Conservation (phyloP, 2,797 vertebrate species). For the Carduelis carduelis region DNA sequence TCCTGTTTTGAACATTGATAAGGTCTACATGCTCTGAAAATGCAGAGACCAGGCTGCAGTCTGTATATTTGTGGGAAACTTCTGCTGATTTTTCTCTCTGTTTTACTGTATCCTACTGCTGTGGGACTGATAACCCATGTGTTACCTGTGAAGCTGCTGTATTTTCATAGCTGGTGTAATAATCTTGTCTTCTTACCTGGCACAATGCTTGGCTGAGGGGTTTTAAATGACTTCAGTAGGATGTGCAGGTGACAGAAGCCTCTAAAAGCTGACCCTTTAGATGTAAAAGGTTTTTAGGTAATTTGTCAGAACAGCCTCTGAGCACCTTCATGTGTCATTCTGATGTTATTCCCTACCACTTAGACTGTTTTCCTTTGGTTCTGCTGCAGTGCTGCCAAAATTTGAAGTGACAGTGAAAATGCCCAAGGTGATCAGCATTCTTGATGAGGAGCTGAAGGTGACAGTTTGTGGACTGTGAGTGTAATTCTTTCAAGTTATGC, state of each 20-base stretch:
- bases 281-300: neutral
- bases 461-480: constrained; percentile 77
- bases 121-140: neutral
- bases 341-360: neutral
- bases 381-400: constrained; percentile 73
- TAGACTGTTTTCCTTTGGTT: neutral
- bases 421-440: constrained; percentile 67
- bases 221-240: neutral
- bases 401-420: constrained; percentile 72
- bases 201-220: neutral
- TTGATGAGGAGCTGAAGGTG: constrained; percentile 61
- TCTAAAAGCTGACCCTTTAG: neutral
- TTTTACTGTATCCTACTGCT: neutral
- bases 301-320: neutral
- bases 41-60: neutral
- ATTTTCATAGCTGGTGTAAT: neutral
- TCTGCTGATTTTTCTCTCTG: neutral
- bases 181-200: neutral
- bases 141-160: neutral
- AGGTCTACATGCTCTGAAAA: neutral
- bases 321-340: neutral
- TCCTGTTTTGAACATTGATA: neutral
- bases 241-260: neutral
- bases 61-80: neutral
- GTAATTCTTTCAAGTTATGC: neutral